Evolutionary conservation across 1,140 invertebrate species (phyloP).

Genomic region (Cyclina sinensis): DNA sequence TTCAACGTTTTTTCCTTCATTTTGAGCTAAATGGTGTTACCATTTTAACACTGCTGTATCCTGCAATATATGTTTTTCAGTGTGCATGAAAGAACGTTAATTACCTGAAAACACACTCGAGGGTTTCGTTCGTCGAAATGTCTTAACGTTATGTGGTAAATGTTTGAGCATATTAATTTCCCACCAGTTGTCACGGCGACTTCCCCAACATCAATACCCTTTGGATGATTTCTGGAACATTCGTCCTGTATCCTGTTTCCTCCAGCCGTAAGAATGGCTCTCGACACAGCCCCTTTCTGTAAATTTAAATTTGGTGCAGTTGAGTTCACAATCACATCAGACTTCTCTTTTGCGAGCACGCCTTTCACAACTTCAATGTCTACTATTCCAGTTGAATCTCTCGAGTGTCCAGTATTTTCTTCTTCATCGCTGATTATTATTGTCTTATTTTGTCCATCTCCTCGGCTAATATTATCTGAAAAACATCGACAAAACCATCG

Average conservation of each 20-base stretch:
- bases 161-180: slow-evolving; percentile 74
- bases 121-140: slow-evolving; percentile 29
- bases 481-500: no score
- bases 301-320: slow-evolving; percentile 71
- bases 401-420: not conserved
- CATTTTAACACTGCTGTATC: no score
- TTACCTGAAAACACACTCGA: slow-evolving; percentile 15
- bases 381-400: not conserved
- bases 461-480: not conserved
- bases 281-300: slow-evolving; percentile 71
- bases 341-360: slow-evolving; percentile 32
- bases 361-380: slow-evolving; percentile 35
- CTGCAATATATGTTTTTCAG: no score
- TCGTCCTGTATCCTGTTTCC: slow-evolving; percentile 74
- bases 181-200: slow-evolving; percentile 73
- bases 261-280: slow-evolving; percentile 68
- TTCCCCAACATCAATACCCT: slow-evolving; percentile 71
- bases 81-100: no score
- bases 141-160: slow-evolving; percentile 72
- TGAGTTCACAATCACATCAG: slow-evolving; percentile 80
- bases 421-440: not conserved
- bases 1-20: not conserved
- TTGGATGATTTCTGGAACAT: slow-evolving; percentile 67
- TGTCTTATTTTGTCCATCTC: not conserved
- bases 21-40: not conserved